Conservation (phyloP, 2,888 invertebrate genomes). For the Apodemia duryi region DNA sequence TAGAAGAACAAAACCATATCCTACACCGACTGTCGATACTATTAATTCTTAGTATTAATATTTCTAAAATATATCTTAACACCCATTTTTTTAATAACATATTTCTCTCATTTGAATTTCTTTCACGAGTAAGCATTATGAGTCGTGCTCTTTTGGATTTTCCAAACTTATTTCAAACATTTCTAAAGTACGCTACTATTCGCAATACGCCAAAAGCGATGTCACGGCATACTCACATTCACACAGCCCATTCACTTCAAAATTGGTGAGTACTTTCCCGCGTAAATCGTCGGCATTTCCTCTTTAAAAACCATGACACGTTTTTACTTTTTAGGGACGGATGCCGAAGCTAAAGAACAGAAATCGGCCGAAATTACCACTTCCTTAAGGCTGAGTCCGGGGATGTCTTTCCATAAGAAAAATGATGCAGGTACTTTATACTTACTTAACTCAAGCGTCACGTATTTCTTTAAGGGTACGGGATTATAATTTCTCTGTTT, state of each 20-base stretch:
- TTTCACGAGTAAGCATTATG: too few species aligned
- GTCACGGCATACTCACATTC: background rate
- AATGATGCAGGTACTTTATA: constrained; percentile 20
- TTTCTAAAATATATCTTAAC: too few species aligned
- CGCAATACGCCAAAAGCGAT: background rate
- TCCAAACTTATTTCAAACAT: too few species aligned
- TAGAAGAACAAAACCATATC: too few species aligned
- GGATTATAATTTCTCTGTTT: too few species aligned
- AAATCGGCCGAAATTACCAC: constrained; percentile 46
- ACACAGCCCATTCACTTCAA: constrained; percentile 25
- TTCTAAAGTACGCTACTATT: too few species aligned
- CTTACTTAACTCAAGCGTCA: background rate
- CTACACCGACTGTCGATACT: too few species aligned
- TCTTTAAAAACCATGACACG: constrained; percentile 36
- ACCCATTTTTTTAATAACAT: too few species aligned
- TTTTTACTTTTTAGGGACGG: constrained; percentile 51
- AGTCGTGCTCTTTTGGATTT: too few species aligned
- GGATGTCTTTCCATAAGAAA: constrained; percentile 19
- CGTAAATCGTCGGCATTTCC: constrained; percentile 43
- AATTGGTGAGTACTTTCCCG: constrained; percentile 36
- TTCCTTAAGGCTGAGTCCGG: constrained; percentile 33
- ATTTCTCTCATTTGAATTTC: too few species aligned
- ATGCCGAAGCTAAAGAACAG: constrained; percentile 38
- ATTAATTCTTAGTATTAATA: too few species aligned
- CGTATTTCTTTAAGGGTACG: too few species aligned